These are phyloP conservation scores for Drosophila longiperda DNA, from an alignment of 2,888 invertebrate species.

Conservation along the genomic window DNA sequence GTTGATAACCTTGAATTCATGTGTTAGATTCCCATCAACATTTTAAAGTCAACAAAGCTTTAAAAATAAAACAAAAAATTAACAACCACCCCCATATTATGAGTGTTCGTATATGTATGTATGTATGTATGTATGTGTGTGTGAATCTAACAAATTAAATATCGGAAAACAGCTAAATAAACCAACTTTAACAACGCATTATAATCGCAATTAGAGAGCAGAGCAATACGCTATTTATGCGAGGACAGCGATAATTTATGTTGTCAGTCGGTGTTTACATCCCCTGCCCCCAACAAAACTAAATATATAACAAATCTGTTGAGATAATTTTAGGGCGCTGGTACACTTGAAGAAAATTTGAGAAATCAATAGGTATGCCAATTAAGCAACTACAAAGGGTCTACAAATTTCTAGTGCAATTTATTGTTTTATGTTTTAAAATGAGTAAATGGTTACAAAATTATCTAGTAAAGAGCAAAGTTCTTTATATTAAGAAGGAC, in stretches of 20 bases:
- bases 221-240: slow-evolving; percentile 19
- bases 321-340: slow-evolving; percentile 9
- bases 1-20: slow-evolving; percentile 45
- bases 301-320: slow-evolving; percentile 10
- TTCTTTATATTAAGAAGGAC: not conserved
- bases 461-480: not conserved
- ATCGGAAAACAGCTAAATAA: slow-evolving; percentile 47
- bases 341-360: not conserved
- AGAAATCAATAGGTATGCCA: not conserved
- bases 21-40: slow-evolving; percentile 22
- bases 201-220: slow-evolving; percentile 52
- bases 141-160: slow-evolving; percentile 27
- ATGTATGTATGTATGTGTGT: not conserved
- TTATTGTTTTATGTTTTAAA: not conserved
- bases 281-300: not conserved
- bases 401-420: not conserved
- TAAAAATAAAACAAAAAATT: slow-evolving; percentile 9
- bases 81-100: slow-evolving; percentile 36
- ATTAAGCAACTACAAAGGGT: not conserved
- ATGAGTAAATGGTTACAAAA: not conserved
- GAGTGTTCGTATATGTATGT: not conserved
- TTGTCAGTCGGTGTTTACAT: slow-evolving; percentile 40
- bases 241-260: slow-evolving; percentile 48
- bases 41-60: slow-evolving; percentile 4
- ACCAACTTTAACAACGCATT: slow-evolving; percentile 36